Base-by-base conservation (phyloP, 2,113 vertebrate genomes). In the Catagonus wagneri region DNA sequence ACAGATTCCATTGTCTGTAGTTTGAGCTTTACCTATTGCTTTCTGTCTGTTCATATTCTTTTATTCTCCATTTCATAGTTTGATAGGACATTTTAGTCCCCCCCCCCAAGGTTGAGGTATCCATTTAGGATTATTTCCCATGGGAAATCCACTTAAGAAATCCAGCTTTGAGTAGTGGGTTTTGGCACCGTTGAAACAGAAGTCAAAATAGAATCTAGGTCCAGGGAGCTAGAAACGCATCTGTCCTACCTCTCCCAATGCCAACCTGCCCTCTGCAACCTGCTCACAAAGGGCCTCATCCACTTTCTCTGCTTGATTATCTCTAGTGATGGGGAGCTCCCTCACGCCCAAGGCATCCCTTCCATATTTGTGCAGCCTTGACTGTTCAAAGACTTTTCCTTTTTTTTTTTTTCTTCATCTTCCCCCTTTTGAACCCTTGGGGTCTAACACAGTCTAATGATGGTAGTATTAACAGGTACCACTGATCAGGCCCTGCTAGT, bases 41-140 rank as follows among this genome's bases (percentile, higher is more conserved):
- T 68, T 85, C 66, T 56, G 25, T 50, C 61, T 34, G 15, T 10
- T 94, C 32, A 10, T 54, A 22, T 50, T 81, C 14, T 89, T 80
- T 71, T 61, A 72, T 34, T 23, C 12, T n/a, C 56, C 74, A 0
- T 54, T 69, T 68, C 61, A 25, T n/a, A 36, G 34, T 75, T 32
- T 66, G 58, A 54, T 65, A 63, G 72, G 27, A 10, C 72, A 23
- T 93, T 91, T 89, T 66, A 25, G 11, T 58, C 58, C n/a, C n/a
- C n/a, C n/a, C n/a, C n/a, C 65, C 20, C 14, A n/a, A 75, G 39
- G 95, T 20, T 27, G 75, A 90, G 52, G 8, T 54, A 6, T 63
- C 44, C 25, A 4, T 80, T 91, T 93, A 89, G 83, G 79, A 80
- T 90, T 74, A 81, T 91, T 96, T 94, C 63, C 39, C 52, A 0